A percentile compares a stretch with the other conserved stretches of the same genome.
Conservation (phyloP, 2,797 vertebrate genomes). For the Diplodus puntazzo region DNA sequence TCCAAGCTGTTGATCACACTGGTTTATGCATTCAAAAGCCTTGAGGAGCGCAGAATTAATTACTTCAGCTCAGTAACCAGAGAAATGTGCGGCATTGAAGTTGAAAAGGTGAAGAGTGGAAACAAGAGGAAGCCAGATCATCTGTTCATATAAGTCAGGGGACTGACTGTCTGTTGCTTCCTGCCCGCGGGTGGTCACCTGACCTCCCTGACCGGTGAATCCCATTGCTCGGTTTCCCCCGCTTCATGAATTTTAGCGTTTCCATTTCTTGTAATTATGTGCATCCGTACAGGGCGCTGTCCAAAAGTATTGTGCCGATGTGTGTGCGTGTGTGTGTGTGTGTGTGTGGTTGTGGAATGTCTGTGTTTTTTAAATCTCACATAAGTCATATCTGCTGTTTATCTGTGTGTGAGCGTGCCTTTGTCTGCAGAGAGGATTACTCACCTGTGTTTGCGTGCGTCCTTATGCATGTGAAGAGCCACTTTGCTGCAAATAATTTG, state of each 20-base stretch:
- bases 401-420: not conserved
- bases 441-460: constrained; percentile 3
- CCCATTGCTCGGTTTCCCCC: constrained; percentile 7
- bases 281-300: constrained; percentile 12
- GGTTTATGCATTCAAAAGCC: constrained; percentile 42
- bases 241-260: constrained; percentile 45
- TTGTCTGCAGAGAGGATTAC: constrained; percentile 6
- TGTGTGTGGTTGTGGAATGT: not conserved
- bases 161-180: constrained; percentile 18
- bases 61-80: constrained; percentile 36
- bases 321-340: constrained; percentile 10
- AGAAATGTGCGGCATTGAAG: constrained; percentile 36
- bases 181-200: constrained; percentile 27
- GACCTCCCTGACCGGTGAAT: constrained; percentile 27
- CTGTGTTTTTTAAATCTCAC: not conserved
- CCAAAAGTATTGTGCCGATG: not conserved
- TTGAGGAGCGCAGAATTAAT: constrained; percentile 45
- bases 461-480: not conserved
- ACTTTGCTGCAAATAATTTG: constrained; percentile 9
- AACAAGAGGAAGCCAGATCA: constrained; percentile 21
- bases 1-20: constrained; percentile 36
- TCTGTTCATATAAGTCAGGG: constrained; percentile 31
- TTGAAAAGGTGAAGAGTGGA: constrained; percentile 42
- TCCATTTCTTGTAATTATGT: constrained; percentile 47
- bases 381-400: constrained; percentile 1